Conservation (phyloP, 2,888 invertebrate species). For the Callyntrura guangdongensis region DNA sequence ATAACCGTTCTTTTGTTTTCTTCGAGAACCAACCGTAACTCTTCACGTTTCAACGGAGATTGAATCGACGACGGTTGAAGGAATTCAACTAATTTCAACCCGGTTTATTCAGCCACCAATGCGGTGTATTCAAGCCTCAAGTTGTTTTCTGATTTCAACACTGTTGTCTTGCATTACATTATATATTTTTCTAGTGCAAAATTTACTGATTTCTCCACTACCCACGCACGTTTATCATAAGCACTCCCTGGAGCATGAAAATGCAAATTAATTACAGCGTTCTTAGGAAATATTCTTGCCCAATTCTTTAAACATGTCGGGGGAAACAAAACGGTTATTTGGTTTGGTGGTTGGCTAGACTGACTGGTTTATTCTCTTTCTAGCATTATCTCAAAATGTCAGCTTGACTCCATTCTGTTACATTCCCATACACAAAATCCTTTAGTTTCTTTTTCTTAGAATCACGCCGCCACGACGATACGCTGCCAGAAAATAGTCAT, state of each 20-base stretch:
- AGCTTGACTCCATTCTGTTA: not conserved
- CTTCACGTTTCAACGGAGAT: conserved; percentile 18
- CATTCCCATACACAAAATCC: not conserved
- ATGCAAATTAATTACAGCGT: conserved; percentile 41
- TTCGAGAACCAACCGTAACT: not conserved
- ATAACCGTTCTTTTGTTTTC: conserved; percentile 14
- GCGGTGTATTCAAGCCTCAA: not conserved
- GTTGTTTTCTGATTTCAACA: not conserved
- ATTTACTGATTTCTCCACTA: not conserved
- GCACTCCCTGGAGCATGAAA: conserved; percentile 15
- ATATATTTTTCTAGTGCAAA: not conserved
- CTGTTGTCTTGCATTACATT: not conserved
- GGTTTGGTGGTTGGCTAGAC: not conserved
- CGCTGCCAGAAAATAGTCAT: not conserved
- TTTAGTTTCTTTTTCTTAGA: conserved; percentile 17
- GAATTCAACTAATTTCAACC: not conserved
- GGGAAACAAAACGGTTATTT: not conserved
- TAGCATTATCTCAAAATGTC: not conserved
- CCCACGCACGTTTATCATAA: not conserved
- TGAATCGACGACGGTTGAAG: not conserved
- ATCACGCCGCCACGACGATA: not conserved
- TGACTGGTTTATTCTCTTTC: not conserved
- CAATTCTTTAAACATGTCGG: not conserved
- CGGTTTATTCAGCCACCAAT: not conserved
- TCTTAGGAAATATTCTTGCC: conserved; percentile 18